Evolutionary conservation across 2,113 vertebrate genomes (phyloP), one percentile per base, ranked within the genome.

Genomic region (Xyrauchen texanus): DNA sequence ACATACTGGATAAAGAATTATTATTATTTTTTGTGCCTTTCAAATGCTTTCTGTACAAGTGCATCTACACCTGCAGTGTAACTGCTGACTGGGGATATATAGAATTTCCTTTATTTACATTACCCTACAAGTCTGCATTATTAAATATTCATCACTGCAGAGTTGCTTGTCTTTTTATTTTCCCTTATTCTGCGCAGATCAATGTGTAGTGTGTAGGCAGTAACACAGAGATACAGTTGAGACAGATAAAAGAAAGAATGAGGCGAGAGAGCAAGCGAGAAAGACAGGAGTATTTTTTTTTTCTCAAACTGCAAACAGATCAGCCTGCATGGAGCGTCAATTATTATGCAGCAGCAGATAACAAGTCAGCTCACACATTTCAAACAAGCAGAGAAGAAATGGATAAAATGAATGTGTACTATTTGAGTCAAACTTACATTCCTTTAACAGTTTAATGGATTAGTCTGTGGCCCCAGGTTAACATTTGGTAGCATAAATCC

Each of bases 81-180:
- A 45, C 66, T 60, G 21, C 79, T 64, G 44, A 79, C 8, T 55
- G 52, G 21, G 66, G 10, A 79, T 53, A 72, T 62, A 51, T 53
- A 16, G 8, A 34, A 34, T 46, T 51, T 12, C 8, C 42, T 80
- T 79, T 84, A 65, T 79, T 85, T 77, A 76, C 62, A 67, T 76
- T 76, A 64, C 62, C 61, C 61, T 71, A n/a, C 21, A 51, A 42
- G 42, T 53, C 13, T 61, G 62, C 13, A 81, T 62, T 73, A 88
- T 91, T 82, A 88, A 90, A 90, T 88, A 90, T 91, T 88, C 86
- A 92, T 87, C 81, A 83, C 83, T 85, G 21, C 21, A 34, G 21
- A 34, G 21, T 34, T 34, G 21, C 21, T 3, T 34, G 21, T 1
- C 21, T 34, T 34, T 34, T 34, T 3, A 34, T 34, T 1, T 34